Conservation (phyloP, 2,888 invertebrate genomes). For the Aphidoletes aphidimyza region DNA sequence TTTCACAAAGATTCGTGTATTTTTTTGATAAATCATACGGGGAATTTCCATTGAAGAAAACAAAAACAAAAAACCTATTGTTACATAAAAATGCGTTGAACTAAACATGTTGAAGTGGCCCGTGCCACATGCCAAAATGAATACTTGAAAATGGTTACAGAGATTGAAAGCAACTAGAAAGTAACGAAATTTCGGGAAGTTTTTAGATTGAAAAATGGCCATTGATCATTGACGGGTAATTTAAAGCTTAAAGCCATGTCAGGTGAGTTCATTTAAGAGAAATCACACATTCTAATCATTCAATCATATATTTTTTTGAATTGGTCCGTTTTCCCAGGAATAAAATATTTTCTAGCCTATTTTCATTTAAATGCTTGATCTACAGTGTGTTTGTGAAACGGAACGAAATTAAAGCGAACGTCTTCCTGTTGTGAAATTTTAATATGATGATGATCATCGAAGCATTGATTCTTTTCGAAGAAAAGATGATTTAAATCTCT, state of each 20-base stretch:
- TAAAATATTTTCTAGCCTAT: no score
- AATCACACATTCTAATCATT: no score
- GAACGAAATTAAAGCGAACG: no score
- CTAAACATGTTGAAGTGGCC: not conserved
- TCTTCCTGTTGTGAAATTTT: no score
- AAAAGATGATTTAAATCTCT: no score
- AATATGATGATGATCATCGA: no score
- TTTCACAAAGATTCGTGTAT: not conserved
- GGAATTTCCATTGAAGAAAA: not conserved
- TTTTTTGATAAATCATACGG: not conserved
- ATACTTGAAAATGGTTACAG: not conserved
- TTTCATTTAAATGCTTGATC: no score
- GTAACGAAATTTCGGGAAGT: not conserved
- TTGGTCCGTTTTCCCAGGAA: no score
- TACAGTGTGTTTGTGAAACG: not conserved
- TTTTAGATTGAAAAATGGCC: not conserved
- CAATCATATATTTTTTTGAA: no score
- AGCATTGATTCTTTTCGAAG: no score
- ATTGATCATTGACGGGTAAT: no score
- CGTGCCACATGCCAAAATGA: not conserved
- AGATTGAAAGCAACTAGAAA: not conserved
- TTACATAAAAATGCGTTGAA: conserved; percentile 27
- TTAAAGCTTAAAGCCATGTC: not conserved
- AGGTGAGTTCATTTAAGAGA: no score
- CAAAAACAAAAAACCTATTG: not conserved